Evolutionary conservation across 2,797 vertebrate species (phyloP), one percentile per base, ranked within the genome.

Genomic region (Eleutherodactylus coqui): DNA sequence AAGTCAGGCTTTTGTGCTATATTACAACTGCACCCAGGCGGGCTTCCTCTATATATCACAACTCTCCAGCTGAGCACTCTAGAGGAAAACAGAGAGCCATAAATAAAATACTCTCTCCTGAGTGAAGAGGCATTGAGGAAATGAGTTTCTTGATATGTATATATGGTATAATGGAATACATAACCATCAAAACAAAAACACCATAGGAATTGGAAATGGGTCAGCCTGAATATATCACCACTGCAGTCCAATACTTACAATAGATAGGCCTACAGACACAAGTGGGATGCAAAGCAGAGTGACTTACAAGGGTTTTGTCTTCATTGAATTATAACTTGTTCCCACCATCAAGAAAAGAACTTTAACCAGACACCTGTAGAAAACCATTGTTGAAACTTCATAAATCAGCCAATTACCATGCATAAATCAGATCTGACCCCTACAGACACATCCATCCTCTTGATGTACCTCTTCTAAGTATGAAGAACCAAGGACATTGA

Each of bases 361-460:
- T 16, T 14, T n/a, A 78, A 14, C 34, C 76, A 79, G 76, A 79
- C 45, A 38, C 36, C 53, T 13, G 55, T 79, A 53, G 55, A 79
- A 60, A 58, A 38, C 51, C 2, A 13, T 53, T 1, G 53, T 24
- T 43, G 51, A 79, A 79, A 27, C 36, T 27, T 47, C 55, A 58
- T 55, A 79, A 79, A 79, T 79, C 53, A 79, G 76, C 53, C 55
- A 60, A 79, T 79, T 55, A 38, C 53, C 32, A 41, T 79, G 76
- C 55, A 58, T 8, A 41, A 58, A 58, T 79, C 21, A 5, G 34
- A 79, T 60, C n/a, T 60, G 76, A 79, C 55, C 76, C 53, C 55
- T 43, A 36, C 53, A 79, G 76, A 79, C 76, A 79, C 76, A 79
- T 79, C 55, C 76, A 79, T 79, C 76, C 55, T 73, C 38, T 60